Percentiles rank a stretch among this genome's conserved stretches.
Evolutionary conservation across 2,113 vertebrate genomes (phyloP).

Genomic region (Oncorhynchus gorbuscha): DNA sequence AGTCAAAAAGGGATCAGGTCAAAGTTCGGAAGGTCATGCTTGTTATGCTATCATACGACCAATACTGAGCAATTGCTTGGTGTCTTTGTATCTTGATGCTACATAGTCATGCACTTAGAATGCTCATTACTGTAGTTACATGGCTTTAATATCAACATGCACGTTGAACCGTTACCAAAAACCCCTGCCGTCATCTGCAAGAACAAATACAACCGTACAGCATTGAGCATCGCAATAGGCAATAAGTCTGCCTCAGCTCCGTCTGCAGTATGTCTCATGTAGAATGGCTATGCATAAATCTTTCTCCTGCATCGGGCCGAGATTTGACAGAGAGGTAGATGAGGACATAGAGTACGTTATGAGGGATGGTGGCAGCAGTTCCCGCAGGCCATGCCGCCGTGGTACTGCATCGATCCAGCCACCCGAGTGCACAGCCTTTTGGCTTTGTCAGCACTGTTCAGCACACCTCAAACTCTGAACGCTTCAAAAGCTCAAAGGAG

Average conservation of each 20-base stretch:
- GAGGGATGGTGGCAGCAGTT: slow-evolving; percentile 66
- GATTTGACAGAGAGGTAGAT: slow-evolving; percentile 41
- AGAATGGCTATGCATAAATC: slow-evolving; percentile 48
- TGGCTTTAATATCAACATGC: slow-evolving; percentile 2
- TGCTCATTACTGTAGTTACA: too few relatives aligned
- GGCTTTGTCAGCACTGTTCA: slow-evolving; percentile 69
- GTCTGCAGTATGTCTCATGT: slow-evolving; percentile 11
- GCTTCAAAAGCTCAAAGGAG: slow-evolving; percentile 50
- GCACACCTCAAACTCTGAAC: slow-evolving; percentile 49
- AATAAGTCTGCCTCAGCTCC: neutral
- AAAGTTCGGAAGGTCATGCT: slow-evolving; percentile 8
- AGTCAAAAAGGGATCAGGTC: slow-evolving; percentile 60
- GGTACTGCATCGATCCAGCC: slow-evolving; percentile 67
- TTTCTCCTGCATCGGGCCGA: slow-evolving; percentile 43
- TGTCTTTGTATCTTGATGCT: too few relatives aligned
- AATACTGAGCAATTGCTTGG: too few relatives aligned
- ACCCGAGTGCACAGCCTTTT: slow-evolving; percentile 43
- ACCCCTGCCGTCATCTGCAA: neutral
- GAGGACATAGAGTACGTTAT: slow-evolving; percentile 64
- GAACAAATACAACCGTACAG: neutral
- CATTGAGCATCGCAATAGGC: too few relatives aligned
- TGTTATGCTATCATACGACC: too few relatives aligned
- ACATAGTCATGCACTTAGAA: too few relatives aligned
- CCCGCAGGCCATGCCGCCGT: slow-evolving; percentile 52
- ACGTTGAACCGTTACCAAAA: neutral